These are phyloP conservation scores for Noctuana brunneofusca DNA, from an alignment of 2,888 invertebrate species.

Conservation along the genomic window DNA sequence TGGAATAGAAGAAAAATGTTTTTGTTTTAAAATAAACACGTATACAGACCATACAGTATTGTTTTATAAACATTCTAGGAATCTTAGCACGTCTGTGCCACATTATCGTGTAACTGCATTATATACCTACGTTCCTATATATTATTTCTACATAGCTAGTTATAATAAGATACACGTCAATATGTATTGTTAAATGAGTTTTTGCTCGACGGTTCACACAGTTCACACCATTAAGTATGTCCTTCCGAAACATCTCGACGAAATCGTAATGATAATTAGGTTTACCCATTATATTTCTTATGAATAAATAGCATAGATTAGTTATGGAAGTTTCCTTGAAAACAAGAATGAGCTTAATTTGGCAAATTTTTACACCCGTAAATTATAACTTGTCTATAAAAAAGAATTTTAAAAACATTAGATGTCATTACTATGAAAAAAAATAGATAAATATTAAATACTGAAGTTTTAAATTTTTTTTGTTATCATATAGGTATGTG, in stretches of 20 bases:
- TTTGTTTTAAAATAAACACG: background rate
- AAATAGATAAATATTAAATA: too few species aligned
- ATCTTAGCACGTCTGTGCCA: background rate
- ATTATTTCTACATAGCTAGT: background rate
- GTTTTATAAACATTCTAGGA: background rate
- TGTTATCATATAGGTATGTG: too few species aligned
- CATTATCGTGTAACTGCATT: background rate
- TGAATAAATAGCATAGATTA: background rate
- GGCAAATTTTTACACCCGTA: background rate
- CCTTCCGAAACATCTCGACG: slow-evolving; percentile 17
- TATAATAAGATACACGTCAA: slow-evolving; percentile 25
- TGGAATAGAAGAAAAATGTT: background rate
- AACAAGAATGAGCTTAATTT: background rate
- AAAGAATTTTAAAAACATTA: background rate
- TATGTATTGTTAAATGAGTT: slow-evolving; percentile 26
- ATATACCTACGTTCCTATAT: background rate
- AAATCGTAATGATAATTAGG: slow-evolving; percentile 24
- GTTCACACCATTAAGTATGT: slow-evolving; percentile 15
- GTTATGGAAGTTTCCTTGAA: background rate
- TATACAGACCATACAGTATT: background rate
- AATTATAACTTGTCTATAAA: background rate
- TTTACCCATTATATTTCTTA: slow-evolving; percentile 3
- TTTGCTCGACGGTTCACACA: slow-evolving; percentile 28
- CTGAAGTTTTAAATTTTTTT: too few species aligned
- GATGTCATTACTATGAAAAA: too few species aligned